Base-by-base conservation (phyloP, 2,113 vertebrate species). In the Rhabdornis inornatus region DNA sequence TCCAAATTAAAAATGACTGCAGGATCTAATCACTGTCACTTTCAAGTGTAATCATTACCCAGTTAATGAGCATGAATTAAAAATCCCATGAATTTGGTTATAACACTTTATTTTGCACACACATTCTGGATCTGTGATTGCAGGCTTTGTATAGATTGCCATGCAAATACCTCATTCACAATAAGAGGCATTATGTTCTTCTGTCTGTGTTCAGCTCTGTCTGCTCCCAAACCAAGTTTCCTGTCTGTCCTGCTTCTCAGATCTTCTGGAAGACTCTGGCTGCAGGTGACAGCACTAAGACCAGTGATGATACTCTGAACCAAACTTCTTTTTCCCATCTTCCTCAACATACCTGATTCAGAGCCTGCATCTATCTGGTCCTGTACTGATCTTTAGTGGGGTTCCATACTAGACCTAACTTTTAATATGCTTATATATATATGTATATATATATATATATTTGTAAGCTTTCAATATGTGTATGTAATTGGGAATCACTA, bases 21-120 rank as follows among this genome's bases (percentile, higher is more conserved):
- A 66, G 57, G 55, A 90, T 87, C 31, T 70, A 83, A 76, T 80
- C 82, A 80, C 18, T 53, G 53, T 45, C 23, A n/a, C 37, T 94
- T 86, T 76, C 66, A 77, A 23, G 45, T 49, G 68, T 76, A 83
- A 69, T 40, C 0, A 4, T 71, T 3, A 2, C 55, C 50, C 15
- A 3, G 40, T 69, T 85, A 95, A 87, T 39, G 10, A 94, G 10
- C 30, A 64, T 61, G 61, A 76, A 52, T 91, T 87, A 52, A 93
- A 91, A 91, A 79, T 60, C 56, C 33, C 11, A 47, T 39, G 1
- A 71, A 75, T 93, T 55, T 87, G 8, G 12, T 59, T 82, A 33
- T 28, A 84, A 69, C 24, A 57, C 10, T 30, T 50, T 53, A 47
- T 70, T 94, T 82, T 60, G 61, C 44, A 45, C n/a, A 56, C 2